Conservation (phyloP, 2,888 invertebrate species). For the Phengaris arion region DNA sequence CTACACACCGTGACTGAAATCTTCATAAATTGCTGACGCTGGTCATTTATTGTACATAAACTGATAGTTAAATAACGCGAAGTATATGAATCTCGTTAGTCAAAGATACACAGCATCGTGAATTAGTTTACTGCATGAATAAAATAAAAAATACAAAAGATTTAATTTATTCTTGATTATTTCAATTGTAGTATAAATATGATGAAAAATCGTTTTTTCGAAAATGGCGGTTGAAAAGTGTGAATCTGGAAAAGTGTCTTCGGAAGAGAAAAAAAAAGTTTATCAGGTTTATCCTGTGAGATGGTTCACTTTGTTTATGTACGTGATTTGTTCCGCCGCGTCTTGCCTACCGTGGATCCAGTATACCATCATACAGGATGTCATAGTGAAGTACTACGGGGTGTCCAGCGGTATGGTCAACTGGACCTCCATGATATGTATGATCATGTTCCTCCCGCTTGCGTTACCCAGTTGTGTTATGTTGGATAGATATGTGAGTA, state of each 20-base stretch:
- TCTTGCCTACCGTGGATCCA: conserved; percentile 23
- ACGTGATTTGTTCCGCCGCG: neutral
- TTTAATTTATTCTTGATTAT: neutral
- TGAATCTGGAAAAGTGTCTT: neutral
- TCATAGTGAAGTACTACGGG: conserved; percentile 22
- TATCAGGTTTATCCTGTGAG: conserved; percentile 11
- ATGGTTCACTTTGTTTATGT: conserved; percentile 9
- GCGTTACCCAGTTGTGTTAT: conserved; percentile 16
- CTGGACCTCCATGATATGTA: conserved; percentile 24
- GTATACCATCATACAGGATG: conserved; percentile 27
- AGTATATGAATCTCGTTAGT: conserved; percentile 3
- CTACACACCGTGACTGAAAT: conserved; percentile 10
- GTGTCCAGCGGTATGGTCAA: conserved; percentile 47
- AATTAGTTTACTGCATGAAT: conserved; percentile 4
- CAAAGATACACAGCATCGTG: neutral
- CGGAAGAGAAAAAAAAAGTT: neutral
- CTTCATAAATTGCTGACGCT: neutral
- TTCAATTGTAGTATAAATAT: neutral
- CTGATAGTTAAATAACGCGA: conserved; percentile 15
- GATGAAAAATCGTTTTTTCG: neutral
- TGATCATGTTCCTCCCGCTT: conserved; percentile 4
- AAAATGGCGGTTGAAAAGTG: neutral
- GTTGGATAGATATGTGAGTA: conserved; percentile 19
- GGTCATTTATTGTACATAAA: conserved; percentile 9
- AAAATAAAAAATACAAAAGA: neutral